Conservation (phyloP, 2,797 vertebrate genomes). For the Eremophila alpestris region DNA sequence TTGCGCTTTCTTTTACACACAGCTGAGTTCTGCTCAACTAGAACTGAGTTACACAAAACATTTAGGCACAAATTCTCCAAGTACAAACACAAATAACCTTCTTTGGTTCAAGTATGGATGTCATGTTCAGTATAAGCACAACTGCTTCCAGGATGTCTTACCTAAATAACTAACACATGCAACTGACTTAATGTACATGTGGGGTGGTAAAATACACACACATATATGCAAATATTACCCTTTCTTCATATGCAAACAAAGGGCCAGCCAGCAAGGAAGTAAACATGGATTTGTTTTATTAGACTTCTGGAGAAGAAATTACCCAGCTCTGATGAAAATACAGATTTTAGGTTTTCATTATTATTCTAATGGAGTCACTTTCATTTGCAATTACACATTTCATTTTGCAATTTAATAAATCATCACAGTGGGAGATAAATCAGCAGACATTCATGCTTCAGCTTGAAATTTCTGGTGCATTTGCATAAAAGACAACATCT, state of each 20-base stretch:
- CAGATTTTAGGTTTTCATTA: constrained; percentile 54
- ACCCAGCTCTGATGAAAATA: neutral
- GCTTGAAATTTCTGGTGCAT: constrained; percentile 46
- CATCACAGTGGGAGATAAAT: constrained; percentile 36
- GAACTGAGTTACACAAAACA: neutral
- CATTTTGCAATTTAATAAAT: constrained; percentile 38
- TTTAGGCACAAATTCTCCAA: neutral
- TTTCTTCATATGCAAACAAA: neutral
- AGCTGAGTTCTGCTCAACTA: neutral
- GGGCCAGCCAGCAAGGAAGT: neutral
- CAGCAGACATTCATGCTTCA: constrained; percentile 20
- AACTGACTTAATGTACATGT: neutral
- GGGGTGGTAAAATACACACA: neutral
- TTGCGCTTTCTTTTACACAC: neutral
- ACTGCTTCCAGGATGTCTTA: neutral
- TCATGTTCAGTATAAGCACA: neutral
- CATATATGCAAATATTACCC: neutral
- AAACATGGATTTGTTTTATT: neutral
- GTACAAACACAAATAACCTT: neutral
- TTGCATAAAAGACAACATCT: neutral
- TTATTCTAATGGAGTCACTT: constrained; percentile 58
- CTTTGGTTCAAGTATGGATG: neutral
- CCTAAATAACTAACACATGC: neutral
- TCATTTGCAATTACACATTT: constrained; percentile 58
- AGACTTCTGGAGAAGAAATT: neutral